Evolutionary conservation across 1,140 invertebrate genomes (phyloP).

Genomic region (Gerris buenoi): DNA sequence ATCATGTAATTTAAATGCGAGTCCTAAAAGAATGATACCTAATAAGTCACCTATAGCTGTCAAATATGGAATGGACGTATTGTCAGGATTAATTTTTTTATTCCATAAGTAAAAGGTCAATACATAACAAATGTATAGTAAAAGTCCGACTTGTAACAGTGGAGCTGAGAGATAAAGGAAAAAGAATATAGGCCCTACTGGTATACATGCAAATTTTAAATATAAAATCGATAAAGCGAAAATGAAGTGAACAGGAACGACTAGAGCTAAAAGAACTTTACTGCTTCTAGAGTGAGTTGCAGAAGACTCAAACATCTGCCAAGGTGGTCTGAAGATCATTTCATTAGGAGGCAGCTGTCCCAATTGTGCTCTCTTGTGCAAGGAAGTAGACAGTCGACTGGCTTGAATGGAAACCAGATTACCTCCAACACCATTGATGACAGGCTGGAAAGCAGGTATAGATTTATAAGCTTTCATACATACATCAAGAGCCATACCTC

Average conservation of each 20-base stretch:
- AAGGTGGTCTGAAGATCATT: constrained; percentile 44
- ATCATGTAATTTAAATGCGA: constrained; percentile 63
- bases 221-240: constrained; percentile 79
- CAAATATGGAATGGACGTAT: constrained; percentile 85
- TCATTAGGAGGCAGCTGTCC: constrained; percentile 35
- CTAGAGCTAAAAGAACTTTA: constrained; percentile 66
- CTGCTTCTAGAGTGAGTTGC: constrained; percentile 56
- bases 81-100: constrained; percentile 77
- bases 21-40: constrained; percentile 71
- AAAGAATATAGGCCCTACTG: constrained; percentile 44
- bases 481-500: constrained; percentile 64
- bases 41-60: constrained; percentile 84
- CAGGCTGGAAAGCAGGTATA: constrained; percentile 72
- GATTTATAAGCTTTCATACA: constrained; percentile 64
- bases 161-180: constrained; percentile 66
- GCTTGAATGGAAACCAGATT: constrained; percentile 90
- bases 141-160: constrained; percentile 44
- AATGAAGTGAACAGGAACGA: constrained; percentile 82
- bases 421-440: constrained; percentile 83
- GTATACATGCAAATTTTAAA: constrained; percentile 67
- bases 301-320: constrained; percentile 39
- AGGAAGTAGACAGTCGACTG: constrained; percentile 71
- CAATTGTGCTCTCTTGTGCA: constrained; percentile 52
- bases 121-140: constrained; percentile 64
- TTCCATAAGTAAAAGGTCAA: constrained; percentile 79